phyloP scores from a whole-genome alignment of 1,140 invertebrate genomes.

The Liolophura sinensis region DNA sequence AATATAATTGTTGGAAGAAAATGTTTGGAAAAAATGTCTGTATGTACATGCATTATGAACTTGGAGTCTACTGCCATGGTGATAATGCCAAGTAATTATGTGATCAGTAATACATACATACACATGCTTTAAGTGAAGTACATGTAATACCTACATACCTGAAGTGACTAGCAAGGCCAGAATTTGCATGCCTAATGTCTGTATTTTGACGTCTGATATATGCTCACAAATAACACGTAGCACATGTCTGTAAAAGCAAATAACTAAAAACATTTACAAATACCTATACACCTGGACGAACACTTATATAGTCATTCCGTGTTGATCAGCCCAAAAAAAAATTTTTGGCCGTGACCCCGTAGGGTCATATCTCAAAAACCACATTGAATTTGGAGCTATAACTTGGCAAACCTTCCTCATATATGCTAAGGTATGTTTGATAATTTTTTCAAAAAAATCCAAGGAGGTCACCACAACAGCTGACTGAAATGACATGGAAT shows the following conservation, averaged over 20 bases:
- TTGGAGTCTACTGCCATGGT: neutral
- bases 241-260: conserved; percentile 9
- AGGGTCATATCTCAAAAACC: no score
- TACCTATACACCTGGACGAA: no score
- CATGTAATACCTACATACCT: neutral
- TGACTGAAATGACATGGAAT: no score
- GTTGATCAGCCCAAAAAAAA: no score
- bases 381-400: no score
- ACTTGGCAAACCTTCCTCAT: no score
- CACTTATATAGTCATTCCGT: no score
- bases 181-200: conserved; percentile 1
- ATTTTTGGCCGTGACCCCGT: no score
- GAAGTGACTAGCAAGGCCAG: conserved; percentile 5
- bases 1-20: no score
- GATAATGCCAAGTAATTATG: neutral
- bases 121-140: neutral
- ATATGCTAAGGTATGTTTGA: no score
- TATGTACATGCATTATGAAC: neutral
- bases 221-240: conserved; percentile 5
- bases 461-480: no score
- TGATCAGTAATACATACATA: neutral
- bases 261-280: neutral
- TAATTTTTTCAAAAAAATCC: no score
- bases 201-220: neutral
- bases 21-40: neutral